These are phyloP conservation scores for Pristis pectinata DNA, from an alignment of 2,797 vertebrate species.

Conservation along the genomic window DNA sequence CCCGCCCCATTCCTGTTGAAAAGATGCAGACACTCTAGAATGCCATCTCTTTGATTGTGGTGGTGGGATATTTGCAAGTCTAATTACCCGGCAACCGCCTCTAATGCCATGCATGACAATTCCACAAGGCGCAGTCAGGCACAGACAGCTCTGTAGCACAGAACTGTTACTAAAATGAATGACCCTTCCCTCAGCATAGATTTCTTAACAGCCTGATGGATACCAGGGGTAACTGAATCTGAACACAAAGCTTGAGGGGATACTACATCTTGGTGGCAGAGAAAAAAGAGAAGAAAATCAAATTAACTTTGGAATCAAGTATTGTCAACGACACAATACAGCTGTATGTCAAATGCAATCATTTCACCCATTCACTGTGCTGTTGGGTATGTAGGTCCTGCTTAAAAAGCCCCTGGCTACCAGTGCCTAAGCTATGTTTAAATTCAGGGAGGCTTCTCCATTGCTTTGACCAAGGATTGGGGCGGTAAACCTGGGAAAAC, in stretches of 20 bases:
- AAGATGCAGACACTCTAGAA: not conserved
- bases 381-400: not conserved
- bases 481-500: not conserved
- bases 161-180: constrained; percentile 1
- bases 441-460: not conserved
- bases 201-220: constrained; percentile 30
- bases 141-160: not conserved
- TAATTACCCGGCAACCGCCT: not conserved
- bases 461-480: not conserved
- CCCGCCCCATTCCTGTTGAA: not conserved
- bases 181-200: constrained; percentile 13
- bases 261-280: not conserved
- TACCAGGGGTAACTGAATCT: constrained; percentile 19
- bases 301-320: constrained; percentile 33
- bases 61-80: not conserved
- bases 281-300: not conserved
- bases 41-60: not conserved
- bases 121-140: not conserved
- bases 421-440: not conserved
- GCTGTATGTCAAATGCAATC: constrained; percentile 15
- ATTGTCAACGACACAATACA: constrained; percentile 10
- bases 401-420: not conserved
- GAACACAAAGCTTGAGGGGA: constrained; percentile 13
- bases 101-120: not conserved
- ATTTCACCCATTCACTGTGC: not conserved